Evolutionary conservation across 1,140 invertebrate species (phyloP), one percentile per base, ranked within the genome.

Genomic region (Stegodyphus dumicola): DNA sequence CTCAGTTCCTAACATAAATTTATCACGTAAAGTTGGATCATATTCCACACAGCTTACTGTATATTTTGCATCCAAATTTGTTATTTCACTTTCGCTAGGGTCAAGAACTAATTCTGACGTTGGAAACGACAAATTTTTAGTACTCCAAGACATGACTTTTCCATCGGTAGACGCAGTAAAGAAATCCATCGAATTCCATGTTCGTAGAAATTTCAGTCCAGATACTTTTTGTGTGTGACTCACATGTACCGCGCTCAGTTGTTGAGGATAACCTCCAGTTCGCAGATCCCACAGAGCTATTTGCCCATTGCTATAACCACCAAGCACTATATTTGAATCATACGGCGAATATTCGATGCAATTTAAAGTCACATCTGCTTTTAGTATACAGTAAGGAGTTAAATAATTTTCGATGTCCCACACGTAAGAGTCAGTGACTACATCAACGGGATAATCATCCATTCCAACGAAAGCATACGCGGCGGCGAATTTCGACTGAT

Each of bases 91-190:
- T 49, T 18, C 15, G 11, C 33, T n/a, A 17, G 78, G 64, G 15
- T 67, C 64, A 17, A 84, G 56, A 7, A 17, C 6, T n/a, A 84
- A 7, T 11, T 5, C 69, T 69, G 76, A 49, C 10, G 66, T 77
- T 64, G 81, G 70, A 7, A 49, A 49, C 0, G 15, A 69, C n/a
- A 84, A 51, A 60, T 76, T 18, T 48, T 65, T 66, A 6, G 65
- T 56, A 60, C 67, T 65, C 81, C 81, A 84, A 60, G 71, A 76
- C 70, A 76, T 88, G 77, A 95, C 93, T 90, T 95, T 95, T 13
- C 97, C 96, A 91, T 98, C 97, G 64, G 94, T 95, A 5, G 95
- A 95, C 0, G 95, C 93, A 4, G 96, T 96, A 89, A 98, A 97
- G 89, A 97, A 97, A 90, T 96, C 95, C 0, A 94, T 94, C 7